Percentiles rank a stretch among this genome's conserved stretches.
Evolutionary conservation across 2,113 vertebrate genomes (phyloP).

Genomic region (Zosterops pallidus): DNA sequence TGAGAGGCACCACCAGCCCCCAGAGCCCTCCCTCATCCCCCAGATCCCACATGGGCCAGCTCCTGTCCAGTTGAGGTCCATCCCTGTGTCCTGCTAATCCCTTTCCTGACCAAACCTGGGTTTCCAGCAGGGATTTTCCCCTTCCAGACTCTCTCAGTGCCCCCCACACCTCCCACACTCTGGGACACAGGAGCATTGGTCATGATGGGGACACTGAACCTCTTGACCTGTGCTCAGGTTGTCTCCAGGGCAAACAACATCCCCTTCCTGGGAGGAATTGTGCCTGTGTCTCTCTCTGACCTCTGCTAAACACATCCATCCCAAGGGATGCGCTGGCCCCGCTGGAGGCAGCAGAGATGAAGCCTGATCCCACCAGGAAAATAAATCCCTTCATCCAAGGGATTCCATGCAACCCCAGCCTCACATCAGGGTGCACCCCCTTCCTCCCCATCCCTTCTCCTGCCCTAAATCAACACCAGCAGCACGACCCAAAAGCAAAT

Average conservation of each 20-base stretch:
- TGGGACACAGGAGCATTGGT: not conserved
- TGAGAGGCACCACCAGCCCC: not conserved
- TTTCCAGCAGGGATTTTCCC: not conserved
- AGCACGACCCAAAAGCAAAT: not conserved
- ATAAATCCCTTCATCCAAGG: not conserved
- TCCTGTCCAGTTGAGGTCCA: rapidly evolving
- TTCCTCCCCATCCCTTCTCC: not conserved
- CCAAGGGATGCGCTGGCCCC: not conserved
- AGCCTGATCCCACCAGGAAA: not conserved
- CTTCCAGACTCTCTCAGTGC: not conserved
- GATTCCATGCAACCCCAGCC: rapidly evolving
- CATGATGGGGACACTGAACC: not conserved
- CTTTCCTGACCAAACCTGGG: not conserved
- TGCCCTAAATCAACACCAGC: not conserved
- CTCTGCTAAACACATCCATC: not conserved
- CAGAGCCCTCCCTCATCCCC: not conserved
- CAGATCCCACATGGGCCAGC: not conserved
- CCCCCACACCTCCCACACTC: rapidly evolving
- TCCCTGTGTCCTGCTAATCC: not conserved
- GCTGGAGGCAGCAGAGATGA: not conserved
- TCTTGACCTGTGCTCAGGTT: not conserved
- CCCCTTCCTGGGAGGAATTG: not conserved
- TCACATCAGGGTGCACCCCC: not conserved
- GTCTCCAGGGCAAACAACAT: not conserved
- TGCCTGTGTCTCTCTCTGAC: not conserved